Evolutionary conservation across 2,797 vertebrate species (phyloP), one percentile per base, ranked within the genome.

Genomic region (Erpetoichthys calabaricus): DNA sequence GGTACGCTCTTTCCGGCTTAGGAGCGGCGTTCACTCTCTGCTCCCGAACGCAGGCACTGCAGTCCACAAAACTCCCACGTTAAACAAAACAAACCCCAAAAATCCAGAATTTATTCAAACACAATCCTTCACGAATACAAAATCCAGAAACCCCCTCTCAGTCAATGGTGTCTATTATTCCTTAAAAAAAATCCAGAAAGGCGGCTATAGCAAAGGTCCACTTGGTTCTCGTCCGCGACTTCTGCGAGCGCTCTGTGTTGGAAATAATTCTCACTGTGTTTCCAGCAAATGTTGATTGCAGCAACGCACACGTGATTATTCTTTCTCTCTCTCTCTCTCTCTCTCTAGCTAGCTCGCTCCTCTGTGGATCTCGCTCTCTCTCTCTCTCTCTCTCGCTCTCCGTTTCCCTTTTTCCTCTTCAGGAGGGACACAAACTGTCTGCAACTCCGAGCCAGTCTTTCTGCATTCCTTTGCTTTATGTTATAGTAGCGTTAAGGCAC

Each of bases 1-100:
- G 62, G 73, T 70, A 68, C 72, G 75, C 74, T 80, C 74, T 71
- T 65, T 64, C 69, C 67, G 67, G 73, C 73, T 63, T 66, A 67
- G 62, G 67, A 71, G 73, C 75, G 67, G 62, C 64, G 71, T 70
- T 72, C 56, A 63, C 64, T 68, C 64, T 74, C 73, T 68, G 68
- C 66, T 51, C 63, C 67, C 62, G 56, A 62, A 68, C 63, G 65
- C 66, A 76, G 67, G 69, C 60, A 58, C 65, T 73, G 69, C 73
- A 71, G 62, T 65, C 59, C 62, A 59, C 58, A 57, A n/a, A 49
- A 59, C 47, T 50, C 3, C 54, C 51, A 59, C 61, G 42, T 8
- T 58, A 49, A 56, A 67, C 60, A 59, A 74, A n/a, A n/a, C n/a
- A n/a, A n/a, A n/a, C n/a, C n/a, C n/a, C n/a, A n/a, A 61, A 59